Conservation (phyloP, 1,140 invertebrate genomes). For the Polypedilum vanderplanki region DNA sequence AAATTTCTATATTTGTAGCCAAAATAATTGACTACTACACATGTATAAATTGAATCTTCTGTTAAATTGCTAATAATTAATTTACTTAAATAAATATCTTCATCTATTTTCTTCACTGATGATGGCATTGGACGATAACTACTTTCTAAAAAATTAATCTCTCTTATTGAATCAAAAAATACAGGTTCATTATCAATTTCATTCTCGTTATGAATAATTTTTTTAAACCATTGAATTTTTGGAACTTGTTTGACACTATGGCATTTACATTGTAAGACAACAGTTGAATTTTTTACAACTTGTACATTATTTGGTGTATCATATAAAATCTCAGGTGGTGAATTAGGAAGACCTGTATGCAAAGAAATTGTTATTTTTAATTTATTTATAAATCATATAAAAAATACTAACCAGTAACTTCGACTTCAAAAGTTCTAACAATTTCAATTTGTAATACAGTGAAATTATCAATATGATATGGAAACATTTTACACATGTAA, state of each 20-base stretch:
- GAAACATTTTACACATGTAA: constrained; percentile 22
- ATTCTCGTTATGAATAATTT: background rate
- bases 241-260: background rate
- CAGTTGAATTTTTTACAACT: background rate
- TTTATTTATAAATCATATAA: no score
- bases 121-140: background rate
- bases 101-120: background rate
- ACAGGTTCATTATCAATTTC: background rate
- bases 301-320: background rate
- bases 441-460: constrained; percentile 17
- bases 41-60: background rate
- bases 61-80: constrained; percentile 10
- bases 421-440: background rate
- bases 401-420: background rate
- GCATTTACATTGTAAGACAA: background rate
- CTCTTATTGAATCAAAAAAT: background rate
- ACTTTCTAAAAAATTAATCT: constrained; percentile 8
- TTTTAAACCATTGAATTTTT: constrained; percentile 9
- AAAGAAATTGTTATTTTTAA: no score
- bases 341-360: background rate
- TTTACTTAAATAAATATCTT: constrained; percentile 22
- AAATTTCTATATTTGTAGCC: background rate
- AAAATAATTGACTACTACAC: background rate
- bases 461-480: background rate
- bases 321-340: background rate